Evolutionary conservation across 1,140 invertebrate species (phyloP), one percentile per base, ranked within the genome.

Genomic region (Hypothenemus hampei): DNA sequence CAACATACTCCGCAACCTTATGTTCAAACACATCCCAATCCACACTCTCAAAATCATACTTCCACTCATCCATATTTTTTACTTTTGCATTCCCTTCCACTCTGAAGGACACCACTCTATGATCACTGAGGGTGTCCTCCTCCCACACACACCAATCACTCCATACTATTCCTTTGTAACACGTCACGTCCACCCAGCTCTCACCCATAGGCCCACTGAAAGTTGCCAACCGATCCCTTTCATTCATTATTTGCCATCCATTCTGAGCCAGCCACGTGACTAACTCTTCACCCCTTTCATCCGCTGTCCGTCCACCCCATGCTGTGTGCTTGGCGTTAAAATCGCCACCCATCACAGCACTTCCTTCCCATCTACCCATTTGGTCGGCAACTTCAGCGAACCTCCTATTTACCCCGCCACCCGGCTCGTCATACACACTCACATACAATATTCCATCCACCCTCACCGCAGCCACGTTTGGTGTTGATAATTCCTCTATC

Each of bases 121-220:
- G 48, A 40, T 24, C 19, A 26, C 48, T 52, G 3, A 52, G 26
- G 5, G 22, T 26, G 21, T 52, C 49, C 1, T 29, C 49, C 1
- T 52, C 29, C 13, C 4, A 7, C 21, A 43, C 39, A 8, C 11
- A 18, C 49, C 49, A 52, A 21, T 41, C 21, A 1, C 33, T 19
- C 1, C 24, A 22, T 8, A 13, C 10, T 8, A 39, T 11, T 22
- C 37, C 23, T 3, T 40, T 37, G 4, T 11, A 29, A 13, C 35
- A 16, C 3, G 48, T 51, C 4, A 51, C 16, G 26, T 51, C 48
- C 4, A 52, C 36, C 6, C 20, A 43, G 13, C 49, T 52, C 19
- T 29, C 8, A 1, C 49, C 49, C 1, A 19, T 41, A 7, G 23
- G 8, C 10, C 37, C 21, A 1, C 4, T 8, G 23, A 52, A 52